Conservation (phyloP, 2,888 invertebrate genomes). For the Plemyria rubiginata region DNA sequence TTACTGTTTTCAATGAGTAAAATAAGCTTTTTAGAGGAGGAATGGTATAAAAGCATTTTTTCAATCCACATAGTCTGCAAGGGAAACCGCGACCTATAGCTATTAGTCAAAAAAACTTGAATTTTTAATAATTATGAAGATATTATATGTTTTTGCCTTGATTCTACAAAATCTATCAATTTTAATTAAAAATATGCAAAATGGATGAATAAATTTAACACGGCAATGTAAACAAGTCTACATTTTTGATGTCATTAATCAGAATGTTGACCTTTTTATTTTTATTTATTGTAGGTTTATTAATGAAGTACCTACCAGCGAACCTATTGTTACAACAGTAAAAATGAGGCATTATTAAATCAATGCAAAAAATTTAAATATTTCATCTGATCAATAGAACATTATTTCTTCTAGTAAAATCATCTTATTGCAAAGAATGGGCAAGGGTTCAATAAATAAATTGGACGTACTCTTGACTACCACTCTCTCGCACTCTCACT, state of each 20-base stretch:
- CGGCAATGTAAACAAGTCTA: conserved; percentile 13
- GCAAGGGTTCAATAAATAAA: too few relatives aligned
- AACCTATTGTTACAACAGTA: neutral
- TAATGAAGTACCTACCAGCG: neutral
- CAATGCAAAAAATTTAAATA: neutral
- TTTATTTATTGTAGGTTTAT: conserved; percentile 4
- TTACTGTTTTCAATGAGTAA: too few relatives aligned
- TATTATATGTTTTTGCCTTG: conserved; percentile 11
- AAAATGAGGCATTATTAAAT: neutral
- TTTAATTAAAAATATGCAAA: conserved; percentile 15
- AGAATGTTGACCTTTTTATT: conserved; percentile 27
- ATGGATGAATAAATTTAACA: conserved; percentile 7
- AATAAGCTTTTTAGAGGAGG: too few relatives aligned
- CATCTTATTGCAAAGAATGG: too few relatives aligned
- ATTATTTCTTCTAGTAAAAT: too few relatives aligned
- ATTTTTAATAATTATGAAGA: neutral
- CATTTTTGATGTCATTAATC: conserved; percentile 25
- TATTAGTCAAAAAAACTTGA: neutral
- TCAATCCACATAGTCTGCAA: too few relatives aligned
- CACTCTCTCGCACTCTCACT: too few relatives aligned
- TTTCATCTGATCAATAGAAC: neutral
- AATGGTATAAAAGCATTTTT: too few relatives aligned
- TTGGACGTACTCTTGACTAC: too few relatives aligned
- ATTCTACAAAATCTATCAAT: neutral
- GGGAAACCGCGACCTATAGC: too few relatives aligned